phyloP scores from a whole-genome alignment of 2,888 invertebrate genomes.

The Synergus umbraculus region DNA sequence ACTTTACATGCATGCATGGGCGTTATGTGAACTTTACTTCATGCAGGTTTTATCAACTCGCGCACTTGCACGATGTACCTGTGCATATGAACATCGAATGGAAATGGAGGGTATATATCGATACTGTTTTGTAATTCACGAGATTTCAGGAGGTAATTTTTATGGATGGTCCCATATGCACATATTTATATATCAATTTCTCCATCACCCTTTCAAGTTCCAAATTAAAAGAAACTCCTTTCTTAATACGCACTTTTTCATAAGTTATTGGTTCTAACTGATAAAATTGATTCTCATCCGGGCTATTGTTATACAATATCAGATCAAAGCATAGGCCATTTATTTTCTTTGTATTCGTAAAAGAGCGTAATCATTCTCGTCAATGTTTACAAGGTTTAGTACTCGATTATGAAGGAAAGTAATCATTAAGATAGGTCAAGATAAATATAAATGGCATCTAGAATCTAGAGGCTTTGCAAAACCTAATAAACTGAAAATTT shows the following conservation, averaged over 20 bases:
- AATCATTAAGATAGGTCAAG: background rate
- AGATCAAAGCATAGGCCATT: background rate
- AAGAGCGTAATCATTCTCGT: background rate
- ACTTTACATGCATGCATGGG: constrained; percentile 4
- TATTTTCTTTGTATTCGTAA: background rate
- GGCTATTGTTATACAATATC: constrained; percentile 2
- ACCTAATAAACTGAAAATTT: too few species aligned
- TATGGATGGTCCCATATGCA: background rate
- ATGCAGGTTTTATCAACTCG: constrained; percentile 1
- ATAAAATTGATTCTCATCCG: background rate
- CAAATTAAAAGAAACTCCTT: too few species aligned
- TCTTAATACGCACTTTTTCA: background rate
- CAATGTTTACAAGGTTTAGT: background rate
- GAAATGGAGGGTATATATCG: too few species aligned
- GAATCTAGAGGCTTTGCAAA: too few species aligned
- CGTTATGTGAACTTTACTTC: constrained; percentile 15
- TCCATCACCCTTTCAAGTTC: background rate
- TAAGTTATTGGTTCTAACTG: background rate
- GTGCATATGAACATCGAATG: background rate
- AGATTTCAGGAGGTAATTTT: too few species aligned
- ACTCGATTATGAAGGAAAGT: background rate
- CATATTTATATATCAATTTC: background rate
- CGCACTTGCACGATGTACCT: constrained; percentile 1
- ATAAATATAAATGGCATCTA: background rate
- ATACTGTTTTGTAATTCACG: too few species aligned